Evolutionary conservation across 2,888 invertebrate species (phyloP), one percentile per base, ranked within the genome.

Genomic region (Agonum fuliginosum): DNA sequence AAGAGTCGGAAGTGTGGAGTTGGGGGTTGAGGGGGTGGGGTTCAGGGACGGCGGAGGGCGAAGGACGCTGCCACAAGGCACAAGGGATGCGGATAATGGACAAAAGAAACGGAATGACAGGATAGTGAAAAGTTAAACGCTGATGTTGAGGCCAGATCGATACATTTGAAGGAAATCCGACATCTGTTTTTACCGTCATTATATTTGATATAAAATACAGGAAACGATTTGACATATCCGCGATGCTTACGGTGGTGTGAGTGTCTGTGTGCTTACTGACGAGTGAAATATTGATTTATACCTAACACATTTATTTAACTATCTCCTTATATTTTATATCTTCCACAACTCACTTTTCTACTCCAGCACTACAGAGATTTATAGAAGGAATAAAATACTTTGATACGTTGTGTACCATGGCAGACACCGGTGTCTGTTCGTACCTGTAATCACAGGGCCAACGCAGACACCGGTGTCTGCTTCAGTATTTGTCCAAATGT

Each of bases 131-230:
- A 67, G 67, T 41, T 37, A 34, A 37, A 67, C 67, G 67, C 37
- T 41, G 41, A 41, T 67, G 67, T 22, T 37, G 37, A 67, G 41
- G 67, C 41, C 22, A 37, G 10, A 67, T 67, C 67, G 67, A 67
- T 67, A 67, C 37, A 41, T 67, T 41, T 67, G 37, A 67, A 67
- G 67, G 67, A 67, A 67, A 67, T 67, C 67, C 67, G 67, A 67
- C 67, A 67, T 67, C 37, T 67, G 67, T 67, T 67, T 67, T 67
- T 67, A 67, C 41, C 67, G 41, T 67, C 67, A 67, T 67, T 67
- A 67, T 67, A 67, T 67, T 67, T 67, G 37, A 67, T 41, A 67
- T 67, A 30, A 67, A 67, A 34, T 67, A 37, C 67, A 41, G 67
- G 67, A 67, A 67, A 41, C 41, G 67, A 41, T 41, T 41, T 67